phyloP scores from a whole-genome alignment of 2,888 invertebrate genomes.

The Polymixis lichenea region DNA sequence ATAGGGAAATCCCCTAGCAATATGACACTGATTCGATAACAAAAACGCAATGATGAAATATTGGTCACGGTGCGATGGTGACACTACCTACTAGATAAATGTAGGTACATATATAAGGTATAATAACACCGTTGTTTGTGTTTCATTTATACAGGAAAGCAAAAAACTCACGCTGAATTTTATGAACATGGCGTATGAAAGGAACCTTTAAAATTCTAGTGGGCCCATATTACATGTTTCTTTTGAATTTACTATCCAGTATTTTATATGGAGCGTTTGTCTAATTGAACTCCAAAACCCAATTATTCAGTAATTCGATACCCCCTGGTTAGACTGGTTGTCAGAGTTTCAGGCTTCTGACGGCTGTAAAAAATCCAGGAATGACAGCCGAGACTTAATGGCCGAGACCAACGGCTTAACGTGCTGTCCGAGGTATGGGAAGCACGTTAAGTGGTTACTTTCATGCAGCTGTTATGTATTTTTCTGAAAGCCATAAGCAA shows the following conservation, averaged over 20 bases:
- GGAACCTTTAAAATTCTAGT: not conserved
- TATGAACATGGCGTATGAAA: not conserved
- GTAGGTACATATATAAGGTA: not conserved
- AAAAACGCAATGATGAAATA: conserved; percentile 28
- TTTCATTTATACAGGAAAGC: not conserved
- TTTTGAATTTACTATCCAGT: not conserved
- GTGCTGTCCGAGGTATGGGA: no score
- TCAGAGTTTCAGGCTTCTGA: no score
- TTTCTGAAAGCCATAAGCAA: not conserved
- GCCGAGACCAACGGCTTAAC: no score
- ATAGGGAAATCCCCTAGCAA: conserved; percentile 55
- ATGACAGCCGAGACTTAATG: no score
- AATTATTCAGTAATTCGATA: no score
- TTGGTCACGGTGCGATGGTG: conserved; percentile 1
- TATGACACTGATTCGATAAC: conserved; percentile 35
- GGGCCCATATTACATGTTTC: not conserved
- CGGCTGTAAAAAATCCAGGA: no score
- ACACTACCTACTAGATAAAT: conserved; percentile 5
- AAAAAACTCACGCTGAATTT: not conserved
- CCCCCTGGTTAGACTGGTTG: no score
- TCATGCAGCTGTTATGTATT: not conserved
- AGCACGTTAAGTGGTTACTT: no score
- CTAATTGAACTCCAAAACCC: no score
- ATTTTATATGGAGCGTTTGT: no score
- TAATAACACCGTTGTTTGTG: not conserved